A percentile compares a stretch with the other conserved stretches of the same genome.
phyloP scores from a whole-genome alignment of 2,797 vertebrate genomes.

The Phoxinus dragarum region DNA sequence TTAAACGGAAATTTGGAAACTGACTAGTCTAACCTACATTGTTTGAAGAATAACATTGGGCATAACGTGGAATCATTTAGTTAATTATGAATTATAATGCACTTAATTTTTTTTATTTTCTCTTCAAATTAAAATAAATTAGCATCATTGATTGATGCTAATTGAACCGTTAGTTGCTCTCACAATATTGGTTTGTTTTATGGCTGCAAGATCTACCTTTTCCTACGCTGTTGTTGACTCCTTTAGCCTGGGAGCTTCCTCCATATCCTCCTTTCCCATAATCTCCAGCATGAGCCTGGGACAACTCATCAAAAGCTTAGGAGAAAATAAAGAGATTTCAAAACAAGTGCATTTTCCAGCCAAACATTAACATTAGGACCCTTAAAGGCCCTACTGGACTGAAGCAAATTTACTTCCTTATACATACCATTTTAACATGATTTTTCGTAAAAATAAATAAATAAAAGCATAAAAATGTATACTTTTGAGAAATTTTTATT shows the following conservation, averaged over 20 bases:
- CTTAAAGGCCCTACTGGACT: not conserved
- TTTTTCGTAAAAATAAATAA: not conserved
- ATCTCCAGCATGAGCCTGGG: slow-evolving; percentile 89
- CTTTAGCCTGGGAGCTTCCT: slow-evolving; percentile 90
- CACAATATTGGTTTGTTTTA: too few species aligned
- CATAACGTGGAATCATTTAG: too few species aligned
- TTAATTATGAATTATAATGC: not conserved
- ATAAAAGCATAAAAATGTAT: not conserved
- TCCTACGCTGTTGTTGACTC: slow-evolving; percentile 88
- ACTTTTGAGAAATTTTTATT: not conserved
- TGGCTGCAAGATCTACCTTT: slow-evolving; percentile 84
- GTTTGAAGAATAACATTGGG: too few species aligned
- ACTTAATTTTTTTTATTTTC: not conserved
- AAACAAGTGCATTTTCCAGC: not conserved
- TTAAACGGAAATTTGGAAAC: too few species aligned
- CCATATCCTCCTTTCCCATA: slow-evolving; percentile 96
- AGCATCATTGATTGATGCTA: too few species aligned
- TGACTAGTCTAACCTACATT: too few species aligned
- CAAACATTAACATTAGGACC: not conserved
- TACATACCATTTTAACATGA: not conserved
- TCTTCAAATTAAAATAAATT: not conserved
- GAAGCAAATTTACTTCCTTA: not conserved
- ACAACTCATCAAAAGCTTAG: slow-evolving; percentile 94
- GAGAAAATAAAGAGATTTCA: not conserved
- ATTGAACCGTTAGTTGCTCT: not conserved